phyloP scores from a whole-genome alignment of 2,113 vertebrate species.

The Oreochromis tanganicae region DNA sequence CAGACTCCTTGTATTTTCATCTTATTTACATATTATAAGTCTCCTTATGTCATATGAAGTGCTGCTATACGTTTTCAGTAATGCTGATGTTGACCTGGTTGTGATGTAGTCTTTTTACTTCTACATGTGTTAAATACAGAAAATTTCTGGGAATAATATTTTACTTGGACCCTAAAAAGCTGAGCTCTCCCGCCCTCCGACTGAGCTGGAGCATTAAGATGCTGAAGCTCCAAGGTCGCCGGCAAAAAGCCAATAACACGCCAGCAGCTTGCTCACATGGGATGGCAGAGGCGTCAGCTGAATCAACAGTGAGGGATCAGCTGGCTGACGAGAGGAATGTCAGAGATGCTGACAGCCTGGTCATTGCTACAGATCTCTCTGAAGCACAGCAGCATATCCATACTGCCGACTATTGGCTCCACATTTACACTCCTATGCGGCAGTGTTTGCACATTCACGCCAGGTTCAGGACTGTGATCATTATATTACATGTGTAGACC shows the following conservation, averaged over 20 bases:
- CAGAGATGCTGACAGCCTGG: slow-evolving; percentile 39
- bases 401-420: slow-evolving; percentile 26
- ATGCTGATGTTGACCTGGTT: not conserved
- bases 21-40: not conserved
- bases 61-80: not conserved
- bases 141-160: not conserved
- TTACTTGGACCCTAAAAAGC: not conserved
- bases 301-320: slow-evolving; percentile 69
- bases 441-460: slow-evolving; percentile 49
- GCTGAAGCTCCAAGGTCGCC: slow-evolving; percentile 58
- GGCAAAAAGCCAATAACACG: slow-evolving; percentile 35
- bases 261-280: slow-evolving; percentile 44
- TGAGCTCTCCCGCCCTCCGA: not conserved
- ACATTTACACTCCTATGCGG: slow-evolving; percentile 36
- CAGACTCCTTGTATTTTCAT: not conserved
- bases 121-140: not conserved
- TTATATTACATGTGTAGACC: not conserved
- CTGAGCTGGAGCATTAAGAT: slow-evolving; percentile 35
- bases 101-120: not conserved
- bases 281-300: slow-evolving; percentile 51
- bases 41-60: not conserved
- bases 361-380: not conserved
- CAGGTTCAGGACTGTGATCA: not conserved
- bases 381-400: slow-evolving; percentile 8
- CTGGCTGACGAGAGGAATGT: slow-evolving; percentile 46